phyloP scores from a whole-genome alignment of 1,140 invertebrate genomes.

The Teleopsis dalmanni region DNA sequence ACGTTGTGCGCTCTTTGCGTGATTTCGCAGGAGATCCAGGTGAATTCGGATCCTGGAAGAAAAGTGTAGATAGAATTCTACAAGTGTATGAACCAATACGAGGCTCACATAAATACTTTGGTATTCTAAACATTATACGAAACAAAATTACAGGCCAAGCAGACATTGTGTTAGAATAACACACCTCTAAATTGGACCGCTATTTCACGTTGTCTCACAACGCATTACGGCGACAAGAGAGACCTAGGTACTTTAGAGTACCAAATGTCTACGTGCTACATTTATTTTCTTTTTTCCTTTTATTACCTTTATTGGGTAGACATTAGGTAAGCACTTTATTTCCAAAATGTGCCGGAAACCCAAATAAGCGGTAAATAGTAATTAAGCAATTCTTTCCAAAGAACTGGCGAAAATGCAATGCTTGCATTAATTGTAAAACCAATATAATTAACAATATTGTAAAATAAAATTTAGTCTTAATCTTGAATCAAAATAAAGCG shows the following conservation, averaged over 20 bases:
- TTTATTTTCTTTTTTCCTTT: too few relatives aligned
- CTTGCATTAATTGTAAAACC: too few relatives aligned
- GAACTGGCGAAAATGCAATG: too few relatives aligned
- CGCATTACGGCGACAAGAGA: constrained; percentile 16
- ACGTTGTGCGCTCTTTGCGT: constrained; percentile 1
- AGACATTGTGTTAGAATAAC: constrained; percentile 14
- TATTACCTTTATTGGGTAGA: too few relatives aligned
- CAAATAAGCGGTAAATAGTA: too few relatives aligned
- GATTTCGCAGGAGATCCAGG: constrained; percentile 1
- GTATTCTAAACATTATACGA: constrained; percentile 4
- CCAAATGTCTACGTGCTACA: constrained; percentile 17
- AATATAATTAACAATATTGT: too few relatives aligned
- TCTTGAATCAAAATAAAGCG: too few relatives aligned
- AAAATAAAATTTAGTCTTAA: too few relatives aligned
- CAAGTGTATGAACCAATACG: background rate
- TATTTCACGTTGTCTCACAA: constrained; percentile 10
- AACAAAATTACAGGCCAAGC: constrained; percentile 14
- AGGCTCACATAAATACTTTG: constrained; percentile 4
- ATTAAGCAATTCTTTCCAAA: too few relatives aligned
- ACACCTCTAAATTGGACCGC: constrained; percentile 16
- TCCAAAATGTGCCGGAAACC: too few relatives aligned
- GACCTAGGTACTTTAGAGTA: constrained; percentile 16
- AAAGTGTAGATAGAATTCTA: constrained; percentile 6
- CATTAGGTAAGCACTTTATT: too few relatives aligned
- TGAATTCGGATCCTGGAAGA: constrained; percentile 7